phyloP scores from a whole-genome alignment of 2,888 invertebrate species.

The Ptilodon capucinus region DNA sequence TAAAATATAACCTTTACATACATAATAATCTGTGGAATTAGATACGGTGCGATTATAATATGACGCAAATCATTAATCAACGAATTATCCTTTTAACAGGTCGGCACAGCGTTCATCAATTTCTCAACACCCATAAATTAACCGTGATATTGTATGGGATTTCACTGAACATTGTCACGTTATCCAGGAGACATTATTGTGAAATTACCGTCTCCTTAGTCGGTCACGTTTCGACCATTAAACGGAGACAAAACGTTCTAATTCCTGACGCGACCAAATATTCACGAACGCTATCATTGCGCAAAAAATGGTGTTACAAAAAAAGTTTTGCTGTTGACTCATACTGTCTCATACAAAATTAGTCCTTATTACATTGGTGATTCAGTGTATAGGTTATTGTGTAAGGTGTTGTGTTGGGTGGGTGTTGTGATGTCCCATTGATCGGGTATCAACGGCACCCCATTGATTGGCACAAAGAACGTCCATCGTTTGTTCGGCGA shows the following conservation, averaged over 20 bases:
- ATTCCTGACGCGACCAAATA: constrained; percentile 75
- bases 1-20: no score
- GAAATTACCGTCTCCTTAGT: constrained; percentile 69
- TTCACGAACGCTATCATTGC: constrained; percentile 81
- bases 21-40: no score
- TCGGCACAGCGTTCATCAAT: constrained; percentile 38
- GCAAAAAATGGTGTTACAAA: constrained; percentile 61
- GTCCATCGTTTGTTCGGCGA: constrained; percentile 70
- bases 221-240: constrained; percentile 80
- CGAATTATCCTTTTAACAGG: constrained; percentile 36
- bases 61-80: constrained; percentile 36
- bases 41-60: not conserved
- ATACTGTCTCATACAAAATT: constrained; percentile 14
- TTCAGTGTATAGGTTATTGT: constrained; percentile 13
- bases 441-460: constrained; percentile 75
- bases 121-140: constrained; percentile 61
- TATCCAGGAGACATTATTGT: constrained; percentile 68
- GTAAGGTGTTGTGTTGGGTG: constrained; percentile 23
- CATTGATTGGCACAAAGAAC: constrained; percentile 72
- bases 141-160: constrained; percentile 56
- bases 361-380: constrained; percentile 25
- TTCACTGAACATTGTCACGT: constrained; percentile 67
- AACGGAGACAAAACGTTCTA: constrained; percentile 77
- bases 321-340: constrained; percentile 23
- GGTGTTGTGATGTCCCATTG: constrained; percentile 64